phyloP scores from a whole-genome alignment of 2,113 vertebrate genomes.

The Vidua macroura region DNA sequence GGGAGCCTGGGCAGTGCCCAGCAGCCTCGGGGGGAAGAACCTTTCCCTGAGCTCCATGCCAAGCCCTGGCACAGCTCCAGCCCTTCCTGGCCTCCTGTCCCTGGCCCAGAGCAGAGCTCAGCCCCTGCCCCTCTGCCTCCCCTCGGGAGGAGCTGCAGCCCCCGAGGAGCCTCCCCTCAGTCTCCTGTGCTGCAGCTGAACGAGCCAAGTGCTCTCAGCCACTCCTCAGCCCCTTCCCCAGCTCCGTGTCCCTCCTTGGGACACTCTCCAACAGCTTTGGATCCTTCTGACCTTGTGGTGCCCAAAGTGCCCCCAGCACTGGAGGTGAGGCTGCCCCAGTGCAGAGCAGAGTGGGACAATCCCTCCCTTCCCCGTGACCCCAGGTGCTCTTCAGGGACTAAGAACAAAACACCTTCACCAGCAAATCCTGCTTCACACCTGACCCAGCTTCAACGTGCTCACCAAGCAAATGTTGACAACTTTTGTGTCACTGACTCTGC shows the following conservation, averaged over 20 bases:
- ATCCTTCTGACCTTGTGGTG: background rate
- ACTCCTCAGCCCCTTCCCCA: too few species aligned
- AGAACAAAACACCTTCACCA: background rate
- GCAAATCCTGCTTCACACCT: background rate
- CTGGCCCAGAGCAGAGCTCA: background rate
- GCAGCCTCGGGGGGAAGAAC: background rate
- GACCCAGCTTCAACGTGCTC: accelerated
- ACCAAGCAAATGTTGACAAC: background rate
- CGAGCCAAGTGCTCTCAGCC: too few species aligned
- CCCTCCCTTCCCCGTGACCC: background rate
- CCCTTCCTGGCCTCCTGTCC: background rate
- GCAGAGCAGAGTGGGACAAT: background rate
- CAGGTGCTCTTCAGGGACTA: background rate
- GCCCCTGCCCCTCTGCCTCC: background rate
- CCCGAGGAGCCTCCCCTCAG: too few species aligned
- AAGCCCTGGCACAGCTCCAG: background rate
- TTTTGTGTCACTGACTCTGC: background rate
- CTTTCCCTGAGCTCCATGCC: background rate
- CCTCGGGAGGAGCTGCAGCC: too few species aligned
- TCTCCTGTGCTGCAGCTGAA: too few species aligned
- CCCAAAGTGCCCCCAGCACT: background rate
- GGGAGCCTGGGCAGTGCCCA: background rate
- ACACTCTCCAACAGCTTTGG: too few species aligned
- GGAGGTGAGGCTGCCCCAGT: background rate
- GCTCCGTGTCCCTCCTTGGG: too few species aligned